Evolutionary conservation across 2,888 invertebrate genomes (phyloP).

Genomic region (Oscheius sp.): DNA sequence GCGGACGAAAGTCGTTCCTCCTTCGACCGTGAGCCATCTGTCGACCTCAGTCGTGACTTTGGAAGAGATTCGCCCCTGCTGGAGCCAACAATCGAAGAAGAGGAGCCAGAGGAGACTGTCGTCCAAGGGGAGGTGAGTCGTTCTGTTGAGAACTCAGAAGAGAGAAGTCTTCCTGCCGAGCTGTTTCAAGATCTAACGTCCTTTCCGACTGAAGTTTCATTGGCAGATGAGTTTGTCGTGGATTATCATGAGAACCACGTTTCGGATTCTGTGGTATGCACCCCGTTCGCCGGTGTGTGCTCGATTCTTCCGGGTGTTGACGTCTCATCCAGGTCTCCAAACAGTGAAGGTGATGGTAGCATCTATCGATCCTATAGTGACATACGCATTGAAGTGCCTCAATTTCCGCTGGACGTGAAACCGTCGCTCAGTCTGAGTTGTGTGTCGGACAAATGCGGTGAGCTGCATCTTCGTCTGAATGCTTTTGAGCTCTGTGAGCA

Average conservation of each 20-base stretch:
- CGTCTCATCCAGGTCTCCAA: constrained; percentile 42
- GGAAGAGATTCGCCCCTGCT: constrained; percentile 26
- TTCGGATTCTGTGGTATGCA: too few relatives aligned
- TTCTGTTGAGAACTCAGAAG: neutral
- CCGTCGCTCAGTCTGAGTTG: constrained; percentile 23
- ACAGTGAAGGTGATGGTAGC: constrained; percentile 40
- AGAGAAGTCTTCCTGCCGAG: too few relatives aligned
- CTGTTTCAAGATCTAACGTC: too few relatives aligned
- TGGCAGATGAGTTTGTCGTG: too few relatives aligned
- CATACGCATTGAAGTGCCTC: constrained; percentile 9
- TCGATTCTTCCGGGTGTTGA: neutral
- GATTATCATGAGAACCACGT: too few relatives aligned
- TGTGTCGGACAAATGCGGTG: constrained; percentile 27
- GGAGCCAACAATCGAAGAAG: constrained; percentile 28
- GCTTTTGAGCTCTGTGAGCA: constrained; percentile 59
- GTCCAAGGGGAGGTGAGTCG: neutral
- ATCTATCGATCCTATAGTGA: constrained; percentile 16
- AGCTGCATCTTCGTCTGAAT: constrained; percentile 42
- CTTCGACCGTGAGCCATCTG: constrained; percentile 11
- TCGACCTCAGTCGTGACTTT: constrained; percentile 19
- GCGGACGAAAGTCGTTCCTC: constrained; percentile 37
- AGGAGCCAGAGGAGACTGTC: neutral
- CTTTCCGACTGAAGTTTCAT: too few relatives aligned
- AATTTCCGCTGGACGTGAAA: neutral
- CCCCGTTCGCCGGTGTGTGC: too few relatives aligned